Evolutionary conservation across 35 echinoderm and acorn worm genomes (phyloP).

Genomic region (Holothuria glaberrima): DNA sequence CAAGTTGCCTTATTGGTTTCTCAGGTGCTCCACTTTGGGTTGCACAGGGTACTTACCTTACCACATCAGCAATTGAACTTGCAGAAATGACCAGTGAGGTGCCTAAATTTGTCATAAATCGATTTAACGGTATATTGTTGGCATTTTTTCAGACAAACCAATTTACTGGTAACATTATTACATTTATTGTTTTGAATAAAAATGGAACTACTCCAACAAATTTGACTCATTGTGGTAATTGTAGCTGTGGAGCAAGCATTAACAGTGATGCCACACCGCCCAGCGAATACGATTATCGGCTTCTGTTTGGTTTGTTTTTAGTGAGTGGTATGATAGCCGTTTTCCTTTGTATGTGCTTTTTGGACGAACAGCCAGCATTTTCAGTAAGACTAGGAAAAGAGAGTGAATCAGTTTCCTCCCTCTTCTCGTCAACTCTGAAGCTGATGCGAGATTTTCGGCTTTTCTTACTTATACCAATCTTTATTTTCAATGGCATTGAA

Average conservation of each 20-base stretch:
- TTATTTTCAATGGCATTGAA: slow-evolving; percentile 64
- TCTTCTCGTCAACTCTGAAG: slow-evolving; percentile 29
- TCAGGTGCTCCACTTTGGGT: slow-evolving; percentile 83
- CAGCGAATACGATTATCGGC: neutral
- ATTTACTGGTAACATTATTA: slow-evolving; percentile 74
- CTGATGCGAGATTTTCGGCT: slow-evolving; percentile 32
- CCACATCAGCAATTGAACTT: slow-evolving; percentile 80
- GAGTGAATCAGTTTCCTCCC: neutral
- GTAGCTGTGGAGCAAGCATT: slow-evolving; percentile 22
- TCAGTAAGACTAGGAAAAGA: neutral
- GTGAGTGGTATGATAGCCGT: slow-evolving; percentile 47
- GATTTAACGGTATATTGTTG: slow-evolving; percentile 92
- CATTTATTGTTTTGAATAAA: slow-evolving; percentile 24
- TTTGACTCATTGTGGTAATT: neutral
- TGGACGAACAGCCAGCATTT: slow-evolving; percentile 41
- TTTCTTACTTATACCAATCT: slow-evolving; percentile 58
- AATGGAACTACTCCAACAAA: neutral
- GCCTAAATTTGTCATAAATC: slow-evolving; percentile 86
- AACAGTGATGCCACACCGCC: neutral
- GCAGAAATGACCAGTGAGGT: slow-evolving; percentile 75
- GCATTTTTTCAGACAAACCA: slow-evolving; percentile 87
- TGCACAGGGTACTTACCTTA: slow-evolving; percentile 91
- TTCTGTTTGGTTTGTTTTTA: slow-evolving; percentile 46
- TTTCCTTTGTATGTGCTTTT: slow-evolving; percentile 51
- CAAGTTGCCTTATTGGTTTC: slow-evolving; percentile 70